Percentiles rank a stretch among this genome's conserved stretches.
Evolutionary conservation across 2,113 vertebrate genomes (phyloP).

Genomic region (Coturnix japonica): DNA sequence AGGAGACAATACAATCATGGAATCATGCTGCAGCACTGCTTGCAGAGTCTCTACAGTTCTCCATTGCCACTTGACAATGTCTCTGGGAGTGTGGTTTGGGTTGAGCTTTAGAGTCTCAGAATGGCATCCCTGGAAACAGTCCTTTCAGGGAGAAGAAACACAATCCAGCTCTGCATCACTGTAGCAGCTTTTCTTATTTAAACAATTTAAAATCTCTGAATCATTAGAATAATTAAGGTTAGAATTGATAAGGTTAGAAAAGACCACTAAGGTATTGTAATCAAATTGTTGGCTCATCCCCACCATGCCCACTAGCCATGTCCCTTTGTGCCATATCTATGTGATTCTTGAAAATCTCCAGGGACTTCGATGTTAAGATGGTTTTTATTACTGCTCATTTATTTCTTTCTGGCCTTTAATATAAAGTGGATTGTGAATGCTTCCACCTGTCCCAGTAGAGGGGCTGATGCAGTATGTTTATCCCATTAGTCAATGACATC

Average conservation of each 20-base stretch:
- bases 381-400: background rate
- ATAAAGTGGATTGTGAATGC: background rate
- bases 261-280: too few species aligned
- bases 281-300: too few species aligned
- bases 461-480: background rate
- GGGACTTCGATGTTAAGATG: too few species aligned
- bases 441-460: background rate
- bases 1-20: background rate
- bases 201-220: background rate
- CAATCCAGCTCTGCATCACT: background rate
- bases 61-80: background rate
- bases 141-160: background rate
- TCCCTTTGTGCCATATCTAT: too few species aligned
- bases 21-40: slow-evolving; percentile 2
- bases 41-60: background rate
- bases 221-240: too few species aligned
- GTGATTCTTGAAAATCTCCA: too few species aligned
- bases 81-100: background rate
- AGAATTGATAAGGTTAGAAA: too few species aligned
- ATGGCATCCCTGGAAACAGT: background rate
- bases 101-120: background rate
- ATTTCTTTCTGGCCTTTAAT: background rate
- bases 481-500: background rate
- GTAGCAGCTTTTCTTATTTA: background rate
- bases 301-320: too few species aligned